These are phyloP conservation scores for Listrodromus nycthemerus DNA, from an alignment of 2,888 invertebrate genomes.

Conservation along the genomic window DNA sequence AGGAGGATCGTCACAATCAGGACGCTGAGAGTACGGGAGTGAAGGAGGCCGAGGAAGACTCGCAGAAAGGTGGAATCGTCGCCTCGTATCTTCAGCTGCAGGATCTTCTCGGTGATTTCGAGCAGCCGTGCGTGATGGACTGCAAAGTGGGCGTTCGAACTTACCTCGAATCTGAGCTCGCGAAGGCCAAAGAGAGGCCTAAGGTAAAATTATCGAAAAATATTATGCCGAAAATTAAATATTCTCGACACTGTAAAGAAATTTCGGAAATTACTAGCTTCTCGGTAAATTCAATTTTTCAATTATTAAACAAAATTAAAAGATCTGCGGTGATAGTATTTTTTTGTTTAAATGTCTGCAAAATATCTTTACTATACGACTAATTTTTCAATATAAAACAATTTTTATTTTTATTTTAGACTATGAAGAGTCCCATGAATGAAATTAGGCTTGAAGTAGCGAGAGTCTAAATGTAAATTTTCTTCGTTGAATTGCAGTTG, in stretches of 20 bases:
- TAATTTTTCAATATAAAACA: too few species aligned
- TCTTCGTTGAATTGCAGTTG: constrained; percentile 70
- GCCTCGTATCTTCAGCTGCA: constrained; percentile 93
- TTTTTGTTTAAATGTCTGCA: not conserved
- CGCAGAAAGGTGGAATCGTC: constrained; percentile 72
- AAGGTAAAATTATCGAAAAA: constrained; percentile 86
- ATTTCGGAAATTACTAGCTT: not conserved
- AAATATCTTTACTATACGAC: too few species aligned
- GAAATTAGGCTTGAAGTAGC: not conserved
- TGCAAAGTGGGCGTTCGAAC: constrained; percentile 98
- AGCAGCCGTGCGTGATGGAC: constrained; percentile 98
- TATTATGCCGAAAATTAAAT: not conserved
- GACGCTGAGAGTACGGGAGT: constrained; percentile 64
- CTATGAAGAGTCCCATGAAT: not conserved
- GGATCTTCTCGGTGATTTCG: constrained; percentile 96
- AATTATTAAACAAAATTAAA: too few species aligned
- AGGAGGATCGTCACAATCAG: constrained; percentile 75
- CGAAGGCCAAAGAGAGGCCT: constrained; percentile 97
- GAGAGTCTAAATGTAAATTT: not conserved
- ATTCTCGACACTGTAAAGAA: too few species aligned
- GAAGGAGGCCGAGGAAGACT: constrained; percentile 67
- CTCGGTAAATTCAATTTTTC: not conserved
- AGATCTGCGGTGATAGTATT: not conserved
- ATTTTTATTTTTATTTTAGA: too few species aligned
- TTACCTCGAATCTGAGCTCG: constrained; percentile 97